Conservation (phyloP, 2,888 invertebrate genomes). For the Kuschelorhynchus macadamiae region DNA sequence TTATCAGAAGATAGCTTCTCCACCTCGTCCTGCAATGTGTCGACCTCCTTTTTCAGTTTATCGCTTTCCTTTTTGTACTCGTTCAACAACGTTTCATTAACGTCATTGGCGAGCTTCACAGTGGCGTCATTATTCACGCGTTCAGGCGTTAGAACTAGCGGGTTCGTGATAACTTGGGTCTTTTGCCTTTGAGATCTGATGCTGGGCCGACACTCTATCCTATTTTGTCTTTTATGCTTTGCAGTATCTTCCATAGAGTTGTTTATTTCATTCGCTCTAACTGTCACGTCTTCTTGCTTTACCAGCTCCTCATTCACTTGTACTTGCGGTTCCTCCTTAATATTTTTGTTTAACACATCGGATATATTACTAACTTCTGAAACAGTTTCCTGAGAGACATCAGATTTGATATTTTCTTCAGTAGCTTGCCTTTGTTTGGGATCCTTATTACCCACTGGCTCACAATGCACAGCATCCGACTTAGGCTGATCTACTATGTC, state of each 20-base stretch:
- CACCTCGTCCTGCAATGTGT: slow-evolving; percentile 22
- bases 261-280: no score
- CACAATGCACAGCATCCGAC: not conserved
- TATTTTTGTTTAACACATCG: not conserved
- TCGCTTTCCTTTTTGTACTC: slow-evolving; percentile 6
- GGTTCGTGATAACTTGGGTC: slow-evolving; percentile 23
- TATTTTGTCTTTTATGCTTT: not conserved
- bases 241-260: no score
- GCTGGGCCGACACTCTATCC: slow-evolving; percentile 27
- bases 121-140: not conserved
- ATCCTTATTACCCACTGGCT: no score
- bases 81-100: not conserved
- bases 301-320: no score
- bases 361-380: not conserved
- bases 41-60: slow-evolving; percentile 7
- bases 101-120: not conserved
- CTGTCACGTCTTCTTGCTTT: no score
- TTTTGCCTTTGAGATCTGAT: slow-evolving; percentile 18
- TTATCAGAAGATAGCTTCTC: slow-evolving; percentile 5
- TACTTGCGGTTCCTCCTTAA: not conserved
- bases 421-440: no score
- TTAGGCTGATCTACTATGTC: not conserved
- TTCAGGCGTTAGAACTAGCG: slow-evolving; percentile 3
- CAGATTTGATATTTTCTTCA: not conserved
- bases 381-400: not conserved